These are phyloP conservation scores for Ophraella communa DNA, from an alignment of 2,888 invertebrate species.

Conservation along the genomic window DNA sequence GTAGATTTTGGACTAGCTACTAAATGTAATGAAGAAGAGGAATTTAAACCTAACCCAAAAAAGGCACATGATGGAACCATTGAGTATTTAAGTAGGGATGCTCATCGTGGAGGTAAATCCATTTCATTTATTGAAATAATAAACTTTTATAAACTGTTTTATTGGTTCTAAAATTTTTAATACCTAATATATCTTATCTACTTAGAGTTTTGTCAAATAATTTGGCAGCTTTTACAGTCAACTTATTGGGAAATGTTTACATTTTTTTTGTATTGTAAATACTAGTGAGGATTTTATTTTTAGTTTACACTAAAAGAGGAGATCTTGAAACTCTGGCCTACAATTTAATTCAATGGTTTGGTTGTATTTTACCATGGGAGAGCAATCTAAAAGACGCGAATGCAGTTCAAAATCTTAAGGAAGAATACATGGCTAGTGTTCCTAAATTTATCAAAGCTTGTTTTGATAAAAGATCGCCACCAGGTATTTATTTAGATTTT, in stretches of 20 bases:
- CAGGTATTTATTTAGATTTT: conserved; percentile 35
- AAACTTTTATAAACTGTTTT: background rate
- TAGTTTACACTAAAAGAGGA: conserved; percentile 82
- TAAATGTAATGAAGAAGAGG: conserved; percentile 73
- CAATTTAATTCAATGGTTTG: conserved; percentile 92
- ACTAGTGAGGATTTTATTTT: conserved; percentile 22
- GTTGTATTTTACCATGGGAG: conserved; percentile 86
- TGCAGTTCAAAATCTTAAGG: conserved; percentile 73
- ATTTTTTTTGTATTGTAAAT: background rate
- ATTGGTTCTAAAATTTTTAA: too few relatives aligned
- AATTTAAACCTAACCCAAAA: conserved; percentile 87
- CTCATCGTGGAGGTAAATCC: conserved; percentile 82
- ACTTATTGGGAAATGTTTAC: too few relatives aligned
- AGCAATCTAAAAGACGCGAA: conserved; percentile 67
- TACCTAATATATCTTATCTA: too few relatives aligned
- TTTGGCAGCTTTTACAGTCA: too few relatives aligned
- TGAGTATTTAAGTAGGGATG: conserved; percentile 95
- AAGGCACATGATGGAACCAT: conserved; percentile 97
- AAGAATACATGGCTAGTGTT: conserved; percentile 66
- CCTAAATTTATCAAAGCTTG: conserved; percentile 40
- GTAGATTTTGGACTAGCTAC: conserved; percentile 94
- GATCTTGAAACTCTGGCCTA: conserved; percentile 94
- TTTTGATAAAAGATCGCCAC: conserved; percentile 38
- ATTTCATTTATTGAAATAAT: background rate
- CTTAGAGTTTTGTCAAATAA: too few relatives aligned